A percentile compares a stretch with the other conserved stretches of the same genome.
Conservation (phyloP, 2,888 invertebrate species). For the Cecidostiba fungosa region DNA sequence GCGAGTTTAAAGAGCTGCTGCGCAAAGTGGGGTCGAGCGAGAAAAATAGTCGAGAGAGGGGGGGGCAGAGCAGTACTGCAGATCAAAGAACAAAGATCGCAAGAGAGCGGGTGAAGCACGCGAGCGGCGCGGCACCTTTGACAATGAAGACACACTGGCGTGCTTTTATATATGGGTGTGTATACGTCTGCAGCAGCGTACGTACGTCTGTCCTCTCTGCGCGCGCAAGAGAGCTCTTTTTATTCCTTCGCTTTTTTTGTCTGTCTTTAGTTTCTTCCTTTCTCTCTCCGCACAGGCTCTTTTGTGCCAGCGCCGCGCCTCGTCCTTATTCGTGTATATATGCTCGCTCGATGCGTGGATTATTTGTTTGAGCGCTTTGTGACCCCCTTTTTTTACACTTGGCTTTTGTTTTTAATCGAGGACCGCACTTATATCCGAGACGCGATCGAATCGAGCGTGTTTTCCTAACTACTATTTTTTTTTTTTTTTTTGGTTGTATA, state of each 20-base stretch:
- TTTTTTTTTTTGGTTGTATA: no score
- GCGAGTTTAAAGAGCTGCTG: conserved; percentile 53
- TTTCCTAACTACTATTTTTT: neutral
- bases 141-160: conserved; percentile 63
- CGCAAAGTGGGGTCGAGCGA: conserved; percentile 53
- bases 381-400: conserved; percentile 20
- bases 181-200: neutral
- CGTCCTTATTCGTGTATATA: conserved; percentile 17
- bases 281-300: conserved; percentile 1
- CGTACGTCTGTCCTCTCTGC: conserved; percentile 58
- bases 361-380: conserved; percentile 33
- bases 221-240: neutral
- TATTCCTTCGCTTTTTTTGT: conserved; percentile 21
- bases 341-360: conserved; percentile 38
- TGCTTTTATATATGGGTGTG: conserved; percentile 22
- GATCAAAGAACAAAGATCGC: conserved; percentile 71
- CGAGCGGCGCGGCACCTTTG: conserved; percentile 72
- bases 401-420: neutral
- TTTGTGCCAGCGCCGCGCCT: conserved; percentile 17
- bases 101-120: conserved; percentile 65
- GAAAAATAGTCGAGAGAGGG: conserved; percentile 61
- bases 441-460: neutral
- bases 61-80: conserved; percentile 7
- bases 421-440: neutral
- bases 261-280: conserved; percentile 45